Evolutionary conservation across 2,113 vertebrate species (phyloP), one percentile per base, ranked within the genome.

Genomic region (Microtus richardsoni): DNA sequence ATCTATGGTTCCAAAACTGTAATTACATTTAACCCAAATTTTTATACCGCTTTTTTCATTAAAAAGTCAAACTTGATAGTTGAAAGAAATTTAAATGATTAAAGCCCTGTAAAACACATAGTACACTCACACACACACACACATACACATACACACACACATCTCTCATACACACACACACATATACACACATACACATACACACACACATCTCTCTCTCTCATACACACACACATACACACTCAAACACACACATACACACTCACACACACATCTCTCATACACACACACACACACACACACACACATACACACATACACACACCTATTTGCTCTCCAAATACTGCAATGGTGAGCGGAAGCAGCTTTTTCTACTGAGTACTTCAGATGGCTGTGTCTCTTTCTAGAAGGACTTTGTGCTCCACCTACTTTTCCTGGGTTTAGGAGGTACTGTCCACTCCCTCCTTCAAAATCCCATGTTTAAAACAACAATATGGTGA

Each of bases 1-100:
- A 93, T 26, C 39, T 82, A 62, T 60, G 54, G 49, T 94, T 79
- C 3, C 21, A 93, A 68, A n/a, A 36, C 26, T 39, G 74, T 44
- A 79, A 78, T 96, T 91, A 62, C 33, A 82, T 87, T 96, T 93
- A 91, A 64, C 22, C 21, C 49, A 74, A 33, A 47, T 94, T 94
- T 83, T 95, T 47, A 58, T 80, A 52, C 47, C 83, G 39, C 66
- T 86, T 30, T 82, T 70, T 47, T 88, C 85, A 88, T 94, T 88
- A 60, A 82, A 21, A 91, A 94, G 49, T 85, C 60, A 85, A 60
- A 88, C n/a, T 92, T 88, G 26, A 70, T 80, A 87, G 21, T 24
- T 93, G 86, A 36, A 77, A 71, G 71, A 92, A 92, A 82, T 73
- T 86, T 44, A 80, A 47, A 30, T 68, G 6, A 66, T 78, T 80